Evolutionary conservation across 2,113 vertebrate species (phyloP), one percentile per base, ranked within the genome.

Genomic region (Fregata magnificens): DNA sequence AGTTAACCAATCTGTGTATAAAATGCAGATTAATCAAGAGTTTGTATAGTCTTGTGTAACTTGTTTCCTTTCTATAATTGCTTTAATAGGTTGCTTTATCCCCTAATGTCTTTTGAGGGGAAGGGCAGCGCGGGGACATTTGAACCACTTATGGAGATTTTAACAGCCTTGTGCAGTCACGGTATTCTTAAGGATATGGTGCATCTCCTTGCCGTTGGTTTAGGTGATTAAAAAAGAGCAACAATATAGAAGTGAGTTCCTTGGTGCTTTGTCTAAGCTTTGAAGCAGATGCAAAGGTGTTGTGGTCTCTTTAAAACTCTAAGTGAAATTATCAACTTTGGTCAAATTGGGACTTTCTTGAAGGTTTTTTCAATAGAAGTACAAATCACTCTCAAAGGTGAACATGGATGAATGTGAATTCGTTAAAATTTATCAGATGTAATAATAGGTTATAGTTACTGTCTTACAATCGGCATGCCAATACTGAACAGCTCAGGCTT

Each of bases 91-190:
- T 38, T 77, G 28, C 45, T 89, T 85, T 42, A 40, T 71, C 4
- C 19, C 12, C 15, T 3, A 11, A 22, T 38, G 20, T 42, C 20
- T 45, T 42, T 19, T 32, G 32, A 77, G 32, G 59, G 58, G 32
- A 74, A 53, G 12, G 16, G 44, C 13, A 26, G 34, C 28, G 21
- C 2, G 3, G 14, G 28, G 8, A 36, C 11, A 13, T 17, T 34
- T 63, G 55, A 90, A 26, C 34, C 2, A 3, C 0, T 0, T 26
- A 8, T 11, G 22, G 24, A 49, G 49, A 34, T 8, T 78, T 67
- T 70, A 53, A 47, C 8, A 47, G 18, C 24, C 7, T 69, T 50
- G 11, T 26, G 19, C 11, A 56, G 20, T 32, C 29, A 16, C 0
- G 1, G 12, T 74, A 42, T 50, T 63, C 5, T 45, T 36, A 31